A percentile compares a stretch with the other conserved stretches of the same genome.
phyloP scores from a whole-genome alignment of 2,113 vertebrate species.

The Himantopus leucocephalus region DNA sequence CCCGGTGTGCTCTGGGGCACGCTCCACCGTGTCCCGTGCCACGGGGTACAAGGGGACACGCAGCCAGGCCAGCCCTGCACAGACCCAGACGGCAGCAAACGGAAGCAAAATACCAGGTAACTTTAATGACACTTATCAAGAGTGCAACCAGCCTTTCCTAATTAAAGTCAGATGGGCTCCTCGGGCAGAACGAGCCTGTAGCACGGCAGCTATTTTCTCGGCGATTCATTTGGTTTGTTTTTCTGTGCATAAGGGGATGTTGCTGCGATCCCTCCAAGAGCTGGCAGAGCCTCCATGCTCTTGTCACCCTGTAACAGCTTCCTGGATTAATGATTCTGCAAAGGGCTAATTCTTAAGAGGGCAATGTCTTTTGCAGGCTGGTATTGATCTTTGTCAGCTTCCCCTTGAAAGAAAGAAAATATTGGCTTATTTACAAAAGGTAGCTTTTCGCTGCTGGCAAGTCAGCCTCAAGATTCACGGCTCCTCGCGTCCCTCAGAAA shows the following conservation, averaged over 20 bases:
- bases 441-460: conserved; percentile 57
- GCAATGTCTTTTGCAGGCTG: conserved; percentile 69
- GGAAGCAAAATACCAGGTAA: not conserved
- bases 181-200: not conserved
- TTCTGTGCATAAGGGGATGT: conserved; percentile 7
- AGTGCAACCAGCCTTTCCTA: not conserved
- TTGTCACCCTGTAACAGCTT: conserved; percentile 64
- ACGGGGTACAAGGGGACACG: accelerated
- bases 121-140: not conserved
- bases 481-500: not conserved
- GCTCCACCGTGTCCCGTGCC: not conserved
- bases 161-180: not conserved
- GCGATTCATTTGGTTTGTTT: not conserved
- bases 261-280: not conserved
- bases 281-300: conserved; percentile 46
- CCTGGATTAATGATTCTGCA: conserved; percentile 70
- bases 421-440: conserved; percentile 74
- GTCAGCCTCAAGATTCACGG: conserved; percentile 56
- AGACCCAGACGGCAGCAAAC: not conserved
- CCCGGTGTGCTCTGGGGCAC: not conserved
- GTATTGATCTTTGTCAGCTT: conserved; percentile 75
- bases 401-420: conserved; percentile 70
- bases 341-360: conserved; percentile 73
- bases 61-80: not conserved
- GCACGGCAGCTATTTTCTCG: not conserved